These are phyloP conservation scores for Periophthalmus modestus DNA, from an alignment of 2,113 vertebrate genomes.

Conservation along the genomic window DNA sequence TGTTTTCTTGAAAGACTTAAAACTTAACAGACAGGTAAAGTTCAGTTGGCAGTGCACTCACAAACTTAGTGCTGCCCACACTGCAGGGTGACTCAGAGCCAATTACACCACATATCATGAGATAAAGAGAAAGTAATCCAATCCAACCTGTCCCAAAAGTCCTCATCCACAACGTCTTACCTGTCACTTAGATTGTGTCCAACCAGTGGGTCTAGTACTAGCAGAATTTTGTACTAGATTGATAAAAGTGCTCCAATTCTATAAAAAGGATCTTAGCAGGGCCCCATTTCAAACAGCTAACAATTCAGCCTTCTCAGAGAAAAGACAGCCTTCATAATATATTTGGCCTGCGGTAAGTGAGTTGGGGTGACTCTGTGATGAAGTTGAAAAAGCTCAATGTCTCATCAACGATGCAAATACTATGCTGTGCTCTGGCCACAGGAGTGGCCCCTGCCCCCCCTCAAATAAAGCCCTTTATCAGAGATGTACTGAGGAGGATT, in stretches of 20 bases:
- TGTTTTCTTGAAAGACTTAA: neutral
- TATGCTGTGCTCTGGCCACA: neutral
- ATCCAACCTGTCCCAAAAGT: constrained; percentile 15
- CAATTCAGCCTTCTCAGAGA: neutral
- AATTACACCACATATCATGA: constrained; percentile 12
- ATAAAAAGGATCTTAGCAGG: too few relatives aligned
- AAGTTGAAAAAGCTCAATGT: neutral
- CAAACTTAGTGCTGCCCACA: constrained; percentile 12
- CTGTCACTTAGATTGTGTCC: neutral
- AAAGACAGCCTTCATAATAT: neutral
- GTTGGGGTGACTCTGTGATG: neutral
- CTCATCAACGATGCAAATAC: neutral
- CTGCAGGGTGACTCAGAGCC: constrained; percentile 16
- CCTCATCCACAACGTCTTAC: neutral
- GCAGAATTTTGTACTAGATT: too few relatives aligned
- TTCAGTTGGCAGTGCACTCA: neutral
- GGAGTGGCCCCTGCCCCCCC: neutral
- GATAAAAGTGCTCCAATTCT: too few relatives aligned
- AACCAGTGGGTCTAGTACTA: neutral
- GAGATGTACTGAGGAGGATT: neutral
- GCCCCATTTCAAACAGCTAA: too few relatives aligned
- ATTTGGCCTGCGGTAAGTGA: neutral
- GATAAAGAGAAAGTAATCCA: constrained; percentile 18
- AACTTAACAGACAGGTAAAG: neutral
- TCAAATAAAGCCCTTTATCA: neutral